Conservation (phyloP, 2,113 vertebrate genomes). For the Urocynchramus pylzowi region DNA sequence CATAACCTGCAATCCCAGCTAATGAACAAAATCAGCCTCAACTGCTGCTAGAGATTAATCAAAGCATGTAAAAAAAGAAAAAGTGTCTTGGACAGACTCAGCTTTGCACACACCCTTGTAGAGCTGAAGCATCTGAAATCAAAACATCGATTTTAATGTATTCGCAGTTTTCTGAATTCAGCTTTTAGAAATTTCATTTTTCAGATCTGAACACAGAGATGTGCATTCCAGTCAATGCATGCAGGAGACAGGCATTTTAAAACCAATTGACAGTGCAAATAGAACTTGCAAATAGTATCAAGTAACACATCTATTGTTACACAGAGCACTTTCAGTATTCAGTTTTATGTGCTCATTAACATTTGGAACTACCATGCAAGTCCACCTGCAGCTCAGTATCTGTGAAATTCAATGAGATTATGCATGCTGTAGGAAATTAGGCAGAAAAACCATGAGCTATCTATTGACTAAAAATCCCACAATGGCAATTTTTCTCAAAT, state of each 20-base stretch:
- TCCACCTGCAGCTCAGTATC: not conserved
- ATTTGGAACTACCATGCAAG: not conserved
- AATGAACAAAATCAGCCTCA: not conserved
- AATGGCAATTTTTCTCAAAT: not conserved
- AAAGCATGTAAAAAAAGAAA: not conserved
- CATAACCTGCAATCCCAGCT: not conserved
- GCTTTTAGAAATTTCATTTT: not conserved
- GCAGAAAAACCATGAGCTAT: not conserved
- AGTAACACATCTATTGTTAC: not conserved
- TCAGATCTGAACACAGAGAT: not conserved
- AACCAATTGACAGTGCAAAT: not conserved
- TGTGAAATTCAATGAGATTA: not conserved
- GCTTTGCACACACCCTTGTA: not conserved
- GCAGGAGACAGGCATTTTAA: not conserved
- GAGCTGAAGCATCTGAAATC: not conserved
- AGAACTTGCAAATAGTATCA: not conserved
- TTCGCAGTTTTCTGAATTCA: not conserved
- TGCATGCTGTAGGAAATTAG: not conserved
- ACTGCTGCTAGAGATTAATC: not conserved
- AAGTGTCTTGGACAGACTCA: not conserved
- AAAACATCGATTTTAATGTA: not conserved
- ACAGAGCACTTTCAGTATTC: not conserved
- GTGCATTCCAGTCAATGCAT: not conserved
- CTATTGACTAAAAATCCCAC: not conserved
- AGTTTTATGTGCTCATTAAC: not conserved